These are phyloP conservation scores for Ceratina australensis DNA, from an alignment of 1,140 invertebrate genomes.

Conservation along the genomic window DNA sequence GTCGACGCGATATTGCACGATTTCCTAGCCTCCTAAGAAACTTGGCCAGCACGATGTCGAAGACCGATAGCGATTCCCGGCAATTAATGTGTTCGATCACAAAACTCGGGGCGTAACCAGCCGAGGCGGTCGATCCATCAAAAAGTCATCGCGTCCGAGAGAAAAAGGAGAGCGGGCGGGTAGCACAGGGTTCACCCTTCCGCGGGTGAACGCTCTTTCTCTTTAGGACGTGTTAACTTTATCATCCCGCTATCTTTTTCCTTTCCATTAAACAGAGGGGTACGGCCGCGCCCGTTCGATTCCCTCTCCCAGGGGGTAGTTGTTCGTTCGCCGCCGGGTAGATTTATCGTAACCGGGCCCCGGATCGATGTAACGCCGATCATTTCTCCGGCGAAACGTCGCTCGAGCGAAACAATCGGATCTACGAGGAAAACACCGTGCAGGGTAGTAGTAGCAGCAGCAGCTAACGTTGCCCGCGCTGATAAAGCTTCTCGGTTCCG, in stretches of 20 bases:
- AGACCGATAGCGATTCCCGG: background rate
- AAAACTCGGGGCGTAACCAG: background rate
- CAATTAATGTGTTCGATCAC: constrained; percentile 40
- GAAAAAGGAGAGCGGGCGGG: background rate
- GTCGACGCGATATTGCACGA: background rate
- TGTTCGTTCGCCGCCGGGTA: background rate
- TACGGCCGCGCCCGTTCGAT: background rate
- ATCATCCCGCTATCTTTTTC: constrained; percentile 42
- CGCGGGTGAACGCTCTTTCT: constrained; percentile 27
- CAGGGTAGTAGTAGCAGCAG: too few relatives aligned
- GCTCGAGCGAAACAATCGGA: constrained; percentile 25
- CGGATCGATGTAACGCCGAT: constrained; percentile 23
- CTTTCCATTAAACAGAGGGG: constrained; percentile 21
- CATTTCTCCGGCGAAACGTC: constrained; percentile 11
- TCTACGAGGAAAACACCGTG: constrained; percentile 6
- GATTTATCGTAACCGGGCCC: constrained; percentile 24
- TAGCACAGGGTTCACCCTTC: background rate
- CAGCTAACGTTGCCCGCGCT: constrained; percentile 1
- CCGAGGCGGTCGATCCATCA: constrained; percentile 22
- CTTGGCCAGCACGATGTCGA: background rate
- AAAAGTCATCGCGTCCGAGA: constrained; percentile 1
- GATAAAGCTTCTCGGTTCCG: background rate
- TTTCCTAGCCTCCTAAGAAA: background rate
- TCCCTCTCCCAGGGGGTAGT: constrained; percentile 4
- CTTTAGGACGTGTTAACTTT: constrained; percentile 38